phyloP scores from a whole-genome alignment of 1,140 invertebrate genomes.

The Drosophila tsacasi region DNA sequence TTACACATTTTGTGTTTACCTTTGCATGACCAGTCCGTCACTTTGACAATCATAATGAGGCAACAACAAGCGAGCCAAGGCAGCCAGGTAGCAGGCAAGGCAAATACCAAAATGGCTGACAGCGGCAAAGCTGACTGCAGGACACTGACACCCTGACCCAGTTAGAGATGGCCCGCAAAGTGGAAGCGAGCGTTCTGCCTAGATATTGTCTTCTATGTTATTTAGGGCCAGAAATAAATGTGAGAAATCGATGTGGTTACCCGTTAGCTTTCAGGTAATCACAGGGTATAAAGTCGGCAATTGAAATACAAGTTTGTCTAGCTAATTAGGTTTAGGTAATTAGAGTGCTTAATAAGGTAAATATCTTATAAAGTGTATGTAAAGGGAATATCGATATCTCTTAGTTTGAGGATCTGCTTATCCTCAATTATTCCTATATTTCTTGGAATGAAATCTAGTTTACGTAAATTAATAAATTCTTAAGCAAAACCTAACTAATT shows the following conservation, averaged over 20 bases:
- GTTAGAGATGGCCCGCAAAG: constrained; percentile 52
- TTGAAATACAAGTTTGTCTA: neutral
- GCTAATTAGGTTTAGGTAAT: neutral
- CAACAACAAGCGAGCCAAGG: constrained; percentile 55
- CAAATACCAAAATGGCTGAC: constrained; percentile 69
- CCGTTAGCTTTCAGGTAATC: neutral
- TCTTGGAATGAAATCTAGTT: neutral
- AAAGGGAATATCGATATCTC: too few relatives aligned
- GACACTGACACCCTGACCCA: constrained; percentile 53
- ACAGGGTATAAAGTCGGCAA: neutral
- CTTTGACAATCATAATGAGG: constrained; percentile 83
- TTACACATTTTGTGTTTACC: constrained; percentile 82
- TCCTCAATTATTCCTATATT: neutral
- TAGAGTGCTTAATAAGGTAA: neutral
- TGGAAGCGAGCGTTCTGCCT: neutral
- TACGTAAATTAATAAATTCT: neutral
- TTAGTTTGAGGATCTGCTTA: neutral
- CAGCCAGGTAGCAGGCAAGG: constrained; percentile 21
- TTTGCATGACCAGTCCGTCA: constrained; percentile 82
- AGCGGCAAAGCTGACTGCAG: constrained; percentile 73
- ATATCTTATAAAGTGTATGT: neutral
- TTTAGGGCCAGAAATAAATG: neutral
- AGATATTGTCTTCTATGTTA: neutral
- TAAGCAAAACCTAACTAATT: neutral
- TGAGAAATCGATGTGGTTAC: neutral